Evolutionary conservation across 2,888 invertebrate species (phyloP).

Genomic region (Stenurella melanura): DNA sequence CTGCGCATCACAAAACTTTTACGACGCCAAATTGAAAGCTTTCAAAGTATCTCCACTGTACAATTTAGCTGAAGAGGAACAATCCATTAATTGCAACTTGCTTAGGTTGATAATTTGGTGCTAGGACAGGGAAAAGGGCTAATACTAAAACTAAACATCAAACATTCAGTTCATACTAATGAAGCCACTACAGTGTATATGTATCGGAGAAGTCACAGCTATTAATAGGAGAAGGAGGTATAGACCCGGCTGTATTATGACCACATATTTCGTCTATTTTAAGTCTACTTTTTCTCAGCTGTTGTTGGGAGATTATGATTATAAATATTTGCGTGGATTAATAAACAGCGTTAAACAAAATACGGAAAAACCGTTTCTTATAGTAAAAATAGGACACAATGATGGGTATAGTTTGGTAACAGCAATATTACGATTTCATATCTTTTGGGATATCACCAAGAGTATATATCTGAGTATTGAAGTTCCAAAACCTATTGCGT

Average conservation of each 20-base stretch:
- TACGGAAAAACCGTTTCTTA: too few species aligned
- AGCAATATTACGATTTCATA: too few species aligned
- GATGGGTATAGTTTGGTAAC: too few species aligned
- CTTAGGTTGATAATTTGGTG: slow-evolving; percentile 19
- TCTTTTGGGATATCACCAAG: too few species aligned
- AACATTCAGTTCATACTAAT: slow-evolving; percentile 64
- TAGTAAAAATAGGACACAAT: too few species aligned
- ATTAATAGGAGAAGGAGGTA: slow-evolving; percentile 52
- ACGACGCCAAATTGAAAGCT: slow-evolving; percentile 16
- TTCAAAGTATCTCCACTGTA: slow-evolving; percentile 20
- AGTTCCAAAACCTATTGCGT: too few species aligned
- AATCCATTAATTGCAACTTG: background rate
- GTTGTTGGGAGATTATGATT: background rate
- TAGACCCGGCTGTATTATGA: slow-evolving; percentile 23
- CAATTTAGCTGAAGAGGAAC: background rate
- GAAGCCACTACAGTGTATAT: slow-evolving; percentile 67
- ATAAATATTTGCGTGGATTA: background rate
- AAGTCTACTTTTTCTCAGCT: background rate
- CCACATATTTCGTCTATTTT: slow-evolving; percentile 27
- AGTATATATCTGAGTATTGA: too few species aligned
- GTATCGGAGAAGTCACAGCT: slow-evolving; percentile 53
- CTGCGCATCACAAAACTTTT: slow-evolving; percentile 19
- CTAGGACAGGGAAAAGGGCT: slow-evolving; percentile 25
- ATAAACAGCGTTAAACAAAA: too few species aligned
- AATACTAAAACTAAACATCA: slow-evolving; percentile 60